These are phyloP conservation scores for Callospermophilus lateralis DNA, from an alignment of 2,113 vertebrate species.

Conservation along the genomic window DNA sequence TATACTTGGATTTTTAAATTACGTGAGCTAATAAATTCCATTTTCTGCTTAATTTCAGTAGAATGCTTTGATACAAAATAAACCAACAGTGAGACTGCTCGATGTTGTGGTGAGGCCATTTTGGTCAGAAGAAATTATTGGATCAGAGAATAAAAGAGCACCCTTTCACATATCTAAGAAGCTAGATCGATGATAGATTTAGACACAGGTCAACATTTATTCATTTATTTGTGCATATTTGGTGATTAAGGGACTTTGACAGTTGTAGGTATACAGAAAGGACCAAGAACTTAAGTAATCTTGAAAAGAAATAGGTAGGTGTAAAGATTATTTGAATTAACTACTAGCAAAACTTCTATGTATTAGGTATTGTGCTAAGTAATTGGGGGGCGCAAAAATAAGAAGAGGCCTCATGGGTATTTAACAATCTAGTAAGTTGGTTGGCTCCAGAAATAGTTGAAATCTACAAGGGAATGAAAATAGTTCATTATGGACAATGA, in stretches of 20 bases:
- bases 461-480: neutral
- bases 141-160: constrained; percentile 14
- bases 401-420: neutral
- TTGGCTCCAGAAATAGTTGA: neutral
- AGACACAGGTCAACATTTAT: neutral
- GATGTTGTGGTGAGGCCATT: constrained; percentile 39
- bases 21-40: neutral
- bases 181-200: constrained; percentile 14
- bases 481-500: constrained; percentile 18
- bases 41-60: constrained; percentile 48
- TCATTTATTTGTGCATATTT: neutral
- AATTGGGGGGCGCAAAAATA: constrained; percentile 33
- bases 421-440: constrained; percentile 1
- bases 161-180: neutral
- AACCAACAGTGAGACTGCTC: neutral
- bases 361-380: neutral
- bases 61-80: neutral
- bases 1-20: constrained; percentile 38
- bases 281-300: neutral
- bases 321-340: constrained; percentile 21
- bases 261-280: neutral
- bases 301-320: neutral
- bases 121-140: constrained; percentile 42
- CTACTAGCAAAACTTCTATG: neutral
- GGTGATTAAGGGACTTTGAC: neutral